phyloP scores from a whole-genome alignment of 2,113 vertebrate genomes.

The Bagarius yarrelli region DNA sequence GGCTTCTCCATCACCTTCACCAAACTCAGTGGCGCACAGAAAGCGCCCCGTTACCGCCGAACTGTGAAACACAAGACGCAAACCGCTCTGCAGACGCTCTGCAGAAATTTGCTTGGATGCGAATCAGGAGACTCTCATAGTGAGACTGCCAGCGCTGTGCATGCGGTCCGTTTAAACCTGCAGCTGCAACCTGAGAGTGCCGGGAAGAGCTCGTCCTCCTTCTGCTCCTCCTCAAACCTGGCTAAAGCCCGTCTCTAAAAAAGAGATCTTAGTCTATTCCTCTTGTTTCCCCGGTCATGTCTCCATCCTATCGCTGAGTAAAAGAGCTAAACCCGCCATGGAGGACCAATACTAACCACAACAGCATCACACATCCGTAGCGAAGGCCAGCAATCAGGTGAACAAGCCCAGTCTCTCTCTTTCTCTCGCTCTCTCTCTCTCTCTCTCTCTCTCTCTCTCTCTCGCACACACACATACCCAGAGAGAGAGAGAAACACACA shows the following conservation, averaged over 20 bases:
- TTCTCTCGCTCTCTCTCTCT: conserved; percentile 37
- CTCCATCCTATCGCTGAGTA: conserved; percentile 24
- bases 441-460: conserved; percentile 2
- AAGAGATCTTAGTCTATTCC: conserved; percentile 43
- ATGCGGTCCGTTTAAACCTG: conserved; percentile 36
- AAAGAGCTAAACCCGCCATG: conserved; percentile 28
- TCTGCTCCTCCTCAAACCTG: neutral
- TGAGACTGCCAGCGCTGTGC: conserved; percentile 22
- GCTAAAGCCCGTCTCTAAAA: conserved; percentile 37
- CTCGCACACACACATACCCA: neutral
- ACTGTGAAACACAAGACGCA: conserved; percentile 34
- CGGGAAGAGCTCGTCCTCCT: conserved; percentile 32
- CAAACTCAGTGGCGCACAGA: conserved; percentile 40
- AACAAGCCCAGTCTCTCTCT: conserved; percentile 39
- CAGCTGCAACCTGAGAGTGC: conserved; percentile 42
- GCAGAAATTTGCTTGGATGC: conserved; percentile 42
- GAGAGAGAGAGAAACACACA: neutral
- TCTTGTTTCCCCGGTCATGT: conserved; percentile 27
- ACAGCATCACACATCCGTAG: conserved; percentile 42
- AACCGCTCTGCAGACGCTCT: conserved; percentile 40
- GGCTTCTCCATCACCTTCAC: conserved; percentile 64
- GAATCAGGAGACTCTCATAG: conserved; percentile 47
- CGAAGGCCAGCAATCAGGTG: conserved; percentile 50
- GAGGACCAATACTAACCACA: neutral
- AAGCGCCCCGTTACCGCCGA: conserved; percentile 28